These are phyloP conservation scores for Sprattus sprattus DNA, from an alignment of 2,113 vertebrate genomes.

Conservation along the genomic window DNA sequence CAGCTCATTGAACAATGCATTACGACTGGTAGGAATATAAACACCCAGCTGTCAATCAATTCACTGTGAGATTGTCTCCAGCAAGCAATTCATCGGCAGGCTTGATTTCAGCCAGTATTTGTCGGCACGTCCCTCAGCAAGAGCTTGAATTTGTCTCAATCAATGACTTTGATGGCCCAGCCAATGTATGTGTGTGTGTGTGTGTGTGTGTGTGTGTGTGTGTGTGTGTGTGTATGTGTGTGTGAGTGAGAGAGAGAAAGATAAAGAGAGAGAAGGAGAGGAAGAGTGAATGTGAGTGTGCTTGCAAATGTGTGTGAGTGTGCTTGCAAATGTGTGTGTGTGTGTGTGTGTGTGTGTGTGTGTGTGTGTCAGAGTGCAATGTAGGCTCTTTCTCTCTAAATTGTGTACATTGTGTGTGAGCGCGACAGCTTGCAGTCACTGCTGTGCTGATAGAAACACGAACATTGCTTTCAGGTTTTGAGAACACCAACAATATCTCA, in stretches of 20 bases:
- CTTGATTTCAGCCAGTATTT: constrained; percentile 57
- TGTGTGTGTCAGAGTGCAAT: background rate
- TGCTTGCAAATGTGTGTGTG: background rate
- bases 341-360: background rate
- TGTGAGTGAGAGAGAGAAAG: background rate
- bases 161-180: constrained; percentile 39
- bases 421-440: background rate
- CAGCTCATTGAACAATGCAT: constrained; percentile 57
- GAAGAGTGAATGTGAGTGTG: background rate
- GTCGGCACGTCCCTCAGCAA: constrained; percentile 29
- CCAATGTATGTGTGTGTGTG: background rate
- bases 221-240: background rate
- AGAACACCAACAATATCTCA: background rate
- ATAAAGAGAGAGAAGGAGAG: background rate
- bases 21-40: constrained; percentile 56
- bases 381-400: background rate
- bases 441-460: background rate
- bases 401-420: background rate
- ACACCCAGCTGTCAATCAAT: constrained; percentile 64
- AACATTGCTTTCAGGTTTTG: background rate
- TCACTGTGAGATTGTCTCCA: constrained; percentile 47
- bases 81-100: constrained; percentile 56
- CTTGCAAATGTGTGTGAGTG: background rate
- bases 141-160: constrained; percentile 47
- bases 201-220: background rate